phyloP scores from a whole-genome alignment of 2,797 vertebrate species.

The Emys orbicularis region DNA sequence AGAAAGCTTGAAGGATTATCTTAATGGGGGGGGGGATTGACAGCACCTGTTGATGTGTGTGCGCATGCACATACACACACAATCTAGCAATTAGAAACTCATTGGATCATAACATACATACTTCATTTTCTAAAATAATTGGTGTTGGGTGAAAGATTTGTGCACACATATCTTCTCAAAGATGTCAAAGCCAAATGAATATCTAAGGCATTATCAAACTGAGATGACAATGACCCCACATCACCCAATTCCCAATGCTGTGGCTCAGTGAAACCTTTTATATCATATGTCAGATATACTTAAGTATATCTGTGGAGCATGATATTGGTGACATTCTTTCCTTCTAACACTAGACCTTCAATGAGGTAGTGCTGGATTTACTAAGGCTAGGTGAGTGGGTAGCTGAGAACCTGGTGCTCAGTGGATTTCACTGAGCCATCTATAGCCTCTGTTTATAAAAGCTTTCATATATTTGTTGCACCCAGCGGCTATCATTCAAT shows the following conservation, averaged over 20 bases:
- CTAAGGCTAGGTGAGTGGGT: slow-evolving; percentile 1
- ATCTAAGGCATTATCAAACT: not conserved
- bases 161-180: slow-evolving; percentile 15
- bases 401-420: not conserved
- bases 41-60: not conserved
- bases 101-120: not conserved
- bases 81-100: not conserved
- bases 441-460: not conserved
- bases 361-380: not conserved
- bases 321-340: slow-evolving; percentile 58
- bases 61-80: not conserved
- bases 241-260: accelerated
- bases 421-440: not conserved
- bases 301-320: not conserved
- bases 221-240: slow-evolving; percentile 29
- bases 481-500: not conserved
- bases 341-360: slow-evolving; percentile 40
- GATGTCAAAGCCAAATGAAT: slow-evolving; percentile 4
- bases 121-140: slow-evolving; percentile 37
- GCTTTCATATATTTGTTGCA: not conserved
- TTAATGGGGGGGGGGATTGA: not conserved
- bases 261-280: slow-evolving; percentile 23
- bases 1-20: not conserved
- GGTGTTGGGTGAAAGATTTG: slow-evolving; percentile 37
- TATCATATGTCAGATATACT: not conserved